These are phyloP conservation scores for Diadophis punctatus DNA, from an alignment of 2,113 vertebrate species.

Conservation along the genomic window DNA sequence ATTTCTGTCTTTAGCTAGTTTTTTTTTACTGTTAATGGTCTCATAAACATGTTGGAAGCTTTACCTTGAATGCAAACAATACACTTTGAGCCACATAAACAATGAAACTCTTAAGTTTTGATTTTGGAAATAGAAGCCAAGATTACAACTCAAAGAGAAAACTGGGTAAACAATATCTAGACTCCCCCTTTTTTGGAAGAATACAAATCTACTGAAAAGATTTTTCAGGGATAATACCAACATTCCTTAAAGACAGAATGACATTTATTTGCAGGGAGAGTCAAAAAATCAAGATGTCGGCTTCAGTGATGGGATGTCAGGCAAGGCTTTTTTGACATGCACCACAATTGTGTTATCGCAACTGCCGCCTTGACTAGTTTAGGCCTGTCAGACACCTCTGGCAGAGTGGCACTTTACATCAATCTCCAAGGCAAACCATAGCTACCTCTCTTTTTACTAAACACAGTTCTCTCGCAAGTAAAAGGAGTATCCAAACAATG, in stretches of 20 bases:
- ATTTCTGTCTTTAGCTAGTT: background rate
- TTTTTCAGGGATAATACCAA: background rate
- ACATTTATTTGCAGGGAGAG: background rate
- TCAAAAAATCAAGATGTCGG: background rate
- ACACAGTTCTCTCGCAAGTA: background rate
- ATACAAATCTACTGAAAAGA: background rate
- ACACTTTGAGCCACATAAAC: background rate
- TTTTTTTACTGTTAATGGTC: too few species aligned
- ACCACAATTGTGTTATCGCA: background rate
- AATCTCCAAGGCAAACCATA: background rate
- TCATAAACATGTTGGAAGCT: too few species aligned
- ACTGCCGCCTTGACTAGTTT: background rate
- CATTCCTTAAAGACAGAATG: background rate
- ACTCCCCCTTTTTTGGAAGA: too few species aligned
- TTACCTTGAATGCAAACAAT: background rate
- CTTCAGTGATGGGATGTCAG: background rate
- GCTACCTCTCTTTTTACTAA: background rate
- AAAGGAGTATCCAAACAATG: background rate
- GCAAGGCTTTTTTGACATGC: background rate
- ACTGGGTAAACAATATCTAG: background rate
- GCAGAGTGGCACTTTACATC: background rate
- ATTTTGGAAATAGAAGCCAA: background rate
- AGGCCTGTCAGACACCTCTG: background rate
- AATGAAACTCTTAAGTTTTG: background rate
- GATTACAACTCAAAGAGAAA: background rate